A percentile compares a stretch with the other conserved stretches of the same genome.
Evolutionary conservation across 1,140 invertebrate genomes (phyloP).

Genomic region (Ceratoteleas bidentatus): DNA sequence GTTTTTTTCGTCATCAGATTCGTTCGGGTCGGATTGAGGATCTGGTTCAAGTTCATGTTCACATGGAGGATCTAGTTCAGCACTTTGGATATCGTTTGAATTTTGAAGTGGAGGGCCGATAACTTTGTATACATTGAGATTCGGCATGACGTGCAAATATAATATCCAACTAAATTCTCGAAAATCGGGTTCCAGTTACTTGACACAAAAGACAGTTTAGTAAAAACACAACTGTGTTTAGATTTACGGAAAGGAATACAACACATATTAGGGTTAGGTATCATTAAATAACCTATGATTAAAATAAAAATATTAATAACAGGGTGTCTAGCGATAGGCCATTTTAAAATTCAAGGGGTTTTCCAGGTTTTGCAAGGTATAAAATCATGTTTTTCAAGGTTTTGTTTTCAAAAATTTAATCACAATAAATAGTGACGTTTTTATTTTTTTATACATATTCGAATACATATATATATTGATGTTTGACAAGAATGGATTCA

Average conservation of each 20-base stretch:
- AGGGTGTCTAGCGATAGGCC: no score
- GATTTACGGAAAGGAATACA: slow-evolving; percentile 25
- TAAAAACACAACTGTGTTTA: slow-evolving; percentile 33
- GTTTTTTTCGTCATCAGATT: slow-evolving; percentile 7
- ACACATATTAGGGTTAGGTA: slow-evolving; percentile 21
- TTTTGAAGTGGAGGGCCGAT: background rate
- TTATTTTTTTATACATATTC: no score
- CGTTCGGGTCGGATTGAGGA: background rate
- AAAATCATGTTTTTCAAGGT: no score
- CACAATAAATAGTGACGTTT: no score
- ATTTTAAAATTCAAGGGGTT: no score
- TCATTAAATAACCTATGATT: slow-evolving; percentile 8
- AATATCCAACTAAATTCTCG: slow-evolving; percentile 7
- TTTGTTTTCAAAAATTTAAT: no score
- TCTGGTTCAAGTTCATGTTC: background rate
- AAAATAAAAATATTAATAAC: slow-evolving; percentile 7
- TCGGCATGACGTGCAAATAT: slow-evolving; percentile 25
- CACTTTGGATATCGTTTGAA: background rate
- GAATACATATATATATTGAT: no score
- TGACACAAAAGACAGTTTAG: slow-evolving; percentile 11
- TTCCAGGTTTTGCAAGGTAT: no score
- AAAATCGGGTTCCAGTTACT: slow-evolving; percentile 16
- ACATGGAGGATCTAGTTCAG: background rate
- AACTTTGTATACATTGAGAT: background rate
- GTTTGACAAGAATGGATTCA: no score